A percentile compares a stretch with the other conserved stretches of the same genome.
Conservation (phyloP, 2,113 vertebrate species). For the Thalassoma bifasciatum region DNA sequence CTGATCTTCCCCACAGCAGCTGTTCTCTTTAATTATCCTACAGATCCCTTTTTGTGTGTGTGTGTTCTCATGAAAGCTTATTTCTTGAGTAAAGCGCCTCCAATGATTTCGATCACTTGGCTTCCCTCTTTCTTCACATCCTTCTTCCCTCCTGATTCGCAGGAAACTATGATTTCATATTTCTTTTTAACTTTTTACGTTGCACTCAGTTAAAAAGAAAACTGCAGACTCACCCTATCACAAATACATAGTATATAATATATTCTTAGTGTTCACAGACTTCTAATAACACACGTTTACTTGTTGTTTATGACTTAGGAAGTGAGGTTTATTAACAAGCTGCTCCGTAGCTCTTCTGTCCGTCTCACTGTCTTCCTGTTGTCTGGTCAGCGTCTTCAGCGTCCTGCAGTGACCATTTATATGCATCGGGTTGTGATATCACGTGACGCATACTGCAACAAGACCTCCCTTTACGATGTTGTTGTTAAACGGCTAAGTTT, state of each 20-base stretch:
- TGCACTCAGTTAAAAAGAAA: constrained; percentile 10
- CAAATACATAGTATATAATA: constrained; percentile 29
- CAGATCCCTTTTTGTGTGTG: constrained; percentile 87
- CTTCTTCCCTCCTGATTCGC: constrained; percentile 55
- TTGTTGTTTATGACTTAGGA: constrained; percentile 4
- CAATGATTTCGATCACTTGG: constrained; percentile 76
- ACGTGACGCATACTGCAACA: background rate
- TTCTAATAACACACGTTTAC: constrained; percentile 32
- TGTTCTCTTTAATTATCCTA: constrained; percentile 82
- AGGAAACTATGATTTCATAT: constrained; percentile 32
- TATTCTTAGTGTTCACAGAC: constrained; percentile 35
- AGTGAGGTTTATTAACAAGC: constrained; percentile 9
- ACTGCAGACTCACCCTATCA: constrained; percentile 29
- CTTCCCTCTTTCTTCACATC: constrained; percentile 56
- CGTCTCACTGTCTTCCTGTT: constrained; percentile 1
- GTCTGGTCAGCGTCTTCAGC: background rate
- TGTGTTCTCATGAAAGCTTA: constrained; percentile 86
- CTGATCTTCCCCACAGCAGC: constrained; percentile 78
- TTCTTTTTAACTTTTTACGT: background rate
- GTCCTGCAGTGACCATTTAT: background rate
- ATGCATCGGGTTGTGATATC: background rate
- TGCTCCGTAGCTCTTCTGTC: background rate
- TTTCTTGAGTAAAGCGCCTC: constrained; percentile 86
- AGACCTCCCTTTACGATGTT: background rate
- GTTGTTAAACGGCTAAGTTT: too few relatives aligned